phyloP scores from a whole-genome alignment of 2,888 invertebrate species.

The Eudasyphora cyanicolor region DNA sequence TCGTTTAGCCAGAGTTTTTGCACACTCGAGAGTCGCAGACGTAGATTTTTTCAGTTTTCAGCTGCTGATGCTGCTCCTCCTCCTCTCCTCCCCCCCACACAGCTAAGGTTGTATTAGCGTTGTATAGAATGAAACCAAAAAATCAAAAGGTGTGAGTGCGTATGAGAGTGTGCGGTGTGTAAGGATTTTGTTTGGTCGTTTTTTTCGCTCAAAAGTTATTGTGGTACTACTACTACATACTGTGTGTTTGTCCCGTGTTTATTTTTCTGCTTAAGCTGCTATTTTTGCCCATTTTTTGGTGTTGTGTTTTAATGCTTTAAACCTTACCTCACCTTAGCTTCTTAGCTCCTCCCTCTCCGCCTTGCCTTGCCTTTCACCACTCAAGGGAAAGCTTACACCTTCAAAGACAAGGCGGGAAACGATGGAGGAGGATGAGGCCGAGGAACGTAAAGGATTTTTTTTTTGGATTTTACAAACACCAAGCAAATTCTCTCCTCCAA shows the following conservation, averaged over 20 bases:
- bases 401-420: too few species aligned
- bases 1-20: not conserved
- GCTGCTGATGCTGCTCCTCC: too few species aligned
- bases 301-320: not conserved
- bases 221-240: not conserved
- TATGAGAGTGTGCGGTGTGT: not conserved
- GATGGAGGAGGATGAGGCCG: too few species aligned
- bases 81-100: not conserved
- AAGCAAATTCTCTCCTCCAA: not conserved
- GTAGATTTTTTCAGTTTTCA: not conserved
- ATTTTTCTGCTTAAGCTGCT: conserved; percentile 7
- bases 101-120: too few species aligned
- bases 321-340: too few species aligned
- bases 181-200: not conserved
- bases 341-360: too few species aligned
- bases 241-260: not conserved
- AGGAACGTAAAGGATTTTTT: too few species aligned
- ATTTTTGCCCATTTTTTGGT: not conserved
- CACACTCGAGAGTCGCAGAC: not conserved
- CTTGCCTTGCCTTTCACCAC: too few species aligned
- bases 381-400: too few species aligned
- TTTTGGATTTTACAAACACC: not conserved
- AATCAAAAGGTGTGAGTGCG: not conserved
- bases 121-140: too few species aligned
- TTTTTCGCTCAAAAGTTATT: conserved; percentile 24